Conservation (phyloP, 1,140 invertebrate genomes). For the Tetramorium simillimum region DNA sequence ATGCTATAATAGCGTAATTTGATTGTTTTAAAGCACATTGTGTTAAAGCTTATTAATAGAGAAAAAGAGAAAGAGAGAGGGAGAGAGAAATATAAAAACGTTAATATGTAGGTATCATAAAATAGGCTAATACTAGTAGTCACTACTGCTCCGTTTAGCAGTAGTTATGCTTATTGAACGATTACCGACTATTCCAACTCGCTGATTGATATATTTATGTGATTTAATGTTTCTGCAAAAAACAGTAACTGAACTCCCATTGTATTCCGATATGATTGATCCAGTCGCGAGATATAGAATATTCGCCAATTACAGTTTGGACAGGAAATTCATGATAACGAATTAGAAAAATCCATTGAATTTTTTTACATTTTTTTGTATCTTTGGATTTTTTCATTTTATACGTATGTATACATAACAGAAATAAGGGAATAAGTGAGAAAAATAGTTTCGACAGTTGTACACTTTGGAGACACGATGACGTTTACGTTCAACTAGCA, state of each 20-base stretch:
- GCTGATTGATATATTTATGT: not conserved
- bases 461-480: not conserved
- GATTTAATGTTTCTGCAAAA: slow-evolving; percentile 14
- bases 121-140: slow-evolving; percentile 4
- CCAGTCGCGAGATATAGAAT: not conserved
- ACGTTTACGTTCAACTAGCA: not conserved
- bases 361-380: not conserved
- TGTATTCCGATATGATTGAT: not conserved
- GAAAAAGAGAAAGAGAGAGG: no score
- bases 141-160: not conserved
- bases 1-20: no score
- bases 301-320: not conserved
- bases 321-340: not conserved
- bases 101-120: not conserved
- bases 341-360: not conserved
- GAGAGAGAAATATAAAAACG: not conserved
- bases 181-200: slow-evolving; percentile 5
- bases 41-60: not conserved
- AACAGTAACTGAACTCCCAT: not conserved
- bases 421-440: no score
- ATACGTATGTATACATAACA: no score
- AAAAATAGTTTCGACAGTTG: not conserved
- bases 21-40: not conserved
- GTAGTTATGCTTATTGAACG: not conserved
- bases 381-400: not conserved